Base-by-base conservation (phyloP, 2,888 invertebrate species). In the Agapetus fuscipes region DNA sequence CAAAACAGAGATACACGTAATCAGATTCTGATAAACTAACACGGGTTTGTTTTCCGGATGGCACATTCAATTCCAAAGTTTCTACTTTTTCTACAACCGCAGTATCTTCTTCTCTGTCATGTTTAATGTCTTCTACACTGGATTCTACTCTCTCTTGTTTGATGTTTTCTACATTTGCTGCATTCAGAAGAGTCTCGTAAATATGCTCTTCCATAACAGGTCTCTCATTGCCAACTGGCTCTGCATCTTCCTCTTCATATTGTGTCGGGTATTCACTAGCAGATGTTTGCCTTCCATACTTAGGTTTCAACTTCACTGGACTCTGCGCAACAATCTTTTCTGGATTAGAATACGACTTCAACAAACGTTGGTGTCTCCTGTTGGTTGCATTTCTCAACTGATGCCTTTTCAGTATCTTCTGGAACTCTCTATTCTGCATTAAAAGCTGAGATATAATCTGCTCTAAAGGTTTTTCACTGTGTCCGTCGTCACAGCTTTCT, bases 361-460 rank as follows among this genome's bases (percentile, higher is more conserved):
- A 58, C 15, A 75, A 57, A 42, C 73, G 65, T 43, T 74, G 72
- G 50, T 74, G 70, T 45, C 72, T 57, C 40, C 70, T 62, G 42
- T 73, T 72, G 15, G 72, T 65, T 31, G 61, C 68, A 47, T 68
- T 72, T 50, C 71, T 62, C 40, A 60, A 71, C 46, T 83, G 77
- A 51, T 83, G 83, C 52, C 83, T 83, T 50, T 82, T 83, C 16
- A 85, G 64, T 29, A 86, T 69, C 48, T 83, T 79, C 49, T 87
- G 83, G 49, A 88, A 86, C 47, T 87, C 87, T 50, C 82, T 74
- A 54, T 83, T 87, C 56, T 87, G 83, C 76, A 87, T 78, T 3
- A 90, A 62, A 10, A 89, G 65, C 54, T 87, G 87, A 1, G 86
- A 80, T 34, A 90, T 86, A 32, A 90, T 80, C 60, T 86, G 72